phyloP scores from a whole-genome alignment of 37 sponge, comb jelly and placozoan species.

The Bolinopsis microptera region DNA sequence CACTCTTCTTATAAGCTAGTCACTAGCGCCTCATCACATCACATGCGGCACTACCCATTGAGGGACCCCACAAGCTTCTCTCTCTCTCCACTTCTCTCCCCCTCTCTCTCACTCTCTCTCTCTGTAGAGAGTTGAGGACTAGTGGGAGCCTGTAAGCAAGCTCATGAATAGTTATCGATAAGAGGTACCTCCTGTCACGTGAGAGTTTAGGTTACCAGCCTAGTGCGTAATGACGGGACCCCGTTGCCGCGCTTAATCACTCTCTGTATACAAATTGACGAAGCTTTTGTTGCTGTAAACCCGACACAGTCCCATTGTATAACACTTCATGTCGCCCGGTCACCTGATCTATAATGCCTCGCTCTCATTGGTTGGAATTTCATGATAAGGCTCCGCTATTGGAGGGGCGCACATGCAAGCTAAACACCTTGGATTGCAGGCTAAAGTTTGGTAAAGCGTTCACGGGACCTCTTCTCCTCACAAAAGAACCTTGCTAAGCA shows the following conservation, averaged over 20 bases:
- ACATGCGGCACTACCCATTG: background rate
- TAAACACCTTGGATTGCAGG: constrained; percentile 55
- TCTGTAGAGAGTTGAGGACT: background rate
- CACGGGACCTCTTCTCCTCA: constrained; percentile 39
- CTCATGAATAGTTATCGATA: constrained; percentile 57
- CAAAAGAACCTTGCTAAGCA: constrained; percentile 27
- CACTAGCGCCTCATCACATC: background rate
- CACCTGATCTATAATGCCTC: background rate
- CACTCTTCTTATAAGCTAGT: background rate
- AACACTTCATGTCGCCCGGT: background rate
- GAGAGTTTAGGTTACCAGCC: constrained; percentile 3
- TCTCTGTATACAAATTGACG: constrained; percentile 56
- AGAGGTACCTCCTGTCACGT: background rate
- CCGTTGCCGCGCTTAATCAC: background rate
- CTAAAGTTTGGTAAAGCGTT: constrained; percentile 64
- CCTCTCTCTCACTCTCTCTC: background rate
- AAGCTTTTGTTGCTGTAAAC: constrained; percentile 39
- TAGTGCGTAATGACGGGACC: background rate
- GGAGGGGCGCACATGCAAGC: constrained; percentile 39
- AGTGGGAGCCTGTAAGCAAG: background rate
- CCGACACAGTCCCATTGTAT: background rate
- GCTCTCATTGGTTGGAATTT: background rate
- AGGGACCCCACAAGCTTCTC: background rate
- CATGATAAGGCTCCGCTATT: background rate
- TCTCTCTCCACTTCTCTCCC: background rate